Percentiles rank a stretch among this genome's conserved stretches.
phyloP scores from a whole-genome alignment of 2,113 vertebrate species.

The Bostrychus sinensis region DNA sequence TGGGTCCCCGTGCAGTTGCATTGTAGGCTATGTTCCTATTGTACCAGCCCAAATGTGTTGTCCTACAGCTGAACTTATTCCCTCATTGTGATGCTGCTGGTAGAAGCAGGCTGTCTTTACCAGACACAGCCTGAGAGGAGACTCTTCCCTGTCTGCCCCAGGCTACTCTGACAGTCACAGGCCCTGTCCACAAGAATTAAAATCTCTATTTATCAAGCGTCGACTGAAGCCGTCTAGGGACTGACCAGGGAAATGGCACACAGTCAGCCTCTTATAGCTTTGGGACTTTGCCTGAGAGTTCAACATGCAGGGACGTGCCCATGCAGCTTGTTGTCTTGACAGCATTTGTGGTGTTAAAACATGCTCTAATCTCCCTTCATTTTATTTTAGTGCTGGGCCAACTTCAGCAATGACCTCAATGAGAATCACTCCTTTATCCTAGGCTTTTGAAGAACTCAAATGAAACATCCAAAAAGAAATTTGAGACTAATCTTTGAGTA shows the following conservation, averaged over 20 bases:
- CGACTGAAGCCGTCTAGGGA: slow-evolving; percentile 38
- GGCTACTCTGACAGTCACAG: slow-evolving; percentile 52
- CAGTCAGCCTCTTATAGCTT: slow-evolving; percentile 35
- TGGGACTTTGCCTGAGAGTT: slow-evolving; percentile 59
- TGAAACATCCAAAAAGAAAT: neutral
- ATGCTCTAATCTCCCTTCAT: neutral
- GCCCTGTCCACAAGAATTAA: slow-evolving; percentile 62
- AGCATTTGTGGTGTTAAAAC: slow-evolving; percentile 8
- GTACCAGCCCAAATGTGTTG: slow-evolving; percentile 1
- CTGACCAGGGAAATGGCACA: slow-evolving; percentile 33
- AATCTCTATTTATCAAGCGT: slow-evolving; percentile 55
- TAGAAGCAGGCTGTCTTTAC: slow-evolving; percentile 45
- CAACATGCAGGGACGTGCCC: slow-evolving; percentile 18
- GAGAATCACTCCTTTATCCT: slow-evolving; percentile 9
- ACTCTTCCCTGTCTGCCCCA: slow-evolving; percentile 37
- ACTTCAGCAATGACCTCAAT: neutral
- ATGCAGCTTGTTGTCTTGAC: slow-evolving; percentile 16
- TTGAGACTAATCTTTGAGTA: neutral
- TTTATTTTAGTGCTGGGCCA: slow-evolving; percentile 19
- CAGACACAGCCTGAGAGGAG: slow-evolving; percentile 32
- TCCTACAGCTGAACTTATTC: slow-evolving; percentile 55
- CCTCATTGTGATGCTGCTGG: slow-evolving; percentile 58
- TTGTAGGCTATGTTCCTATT: neutral
- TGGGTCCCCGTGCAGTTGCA: neutral
- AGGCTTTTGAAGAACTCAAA: slow-evolving; percentile 1